A percentile compares a stretch with the other conserved stretches of the same genome.
phyloP scores from a whole-genome alignment of 2,797 vertebrate genomes.

The Gorsachius magnificus region DNA sequence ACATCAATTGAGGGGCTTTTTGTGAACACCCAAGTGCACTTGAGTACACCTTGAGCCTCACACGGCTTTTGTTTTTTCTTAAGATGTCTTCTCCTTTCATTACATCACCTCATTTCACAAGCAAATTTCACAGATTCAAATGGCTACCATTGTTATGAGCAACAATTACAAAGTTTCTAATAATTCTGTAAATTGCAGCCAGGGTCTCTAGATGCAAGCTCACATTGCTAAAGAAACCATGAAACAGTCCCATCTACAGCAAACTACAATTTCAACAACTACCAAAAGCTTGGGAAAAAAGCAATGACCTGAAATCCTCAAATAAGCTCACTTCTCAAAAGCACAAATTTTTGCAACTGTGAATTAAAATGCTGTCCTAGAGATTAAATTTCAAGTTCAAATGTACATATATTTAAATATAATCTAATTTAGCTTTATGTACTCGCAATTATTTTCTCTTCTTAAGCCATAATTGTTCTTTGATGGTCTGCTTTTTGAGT shows the following conservation, averaged over 20 bases:
- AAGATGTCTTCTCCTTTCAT: not conserved
- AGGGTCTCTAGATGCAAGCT: not conserved
- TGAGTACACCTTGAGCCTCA: not conserved
- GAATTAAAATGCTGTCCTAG: slow-evolving; percentile 8
- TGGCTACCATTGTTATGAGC: not conserved
- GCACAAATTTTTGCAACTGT: not conserved
- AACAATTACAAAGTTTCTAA: not conserved
- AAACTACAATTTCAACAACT: not conserved
- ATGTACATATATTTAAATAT: slow-evolving; percentile 28
- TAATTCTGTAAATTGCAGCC: not conserved
- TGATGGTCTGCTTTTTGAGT: not conserved
- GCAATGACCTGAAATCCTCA: not conserved
- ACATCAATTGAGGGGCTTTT: not conserved
- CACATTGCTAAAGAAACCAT: not conserved
- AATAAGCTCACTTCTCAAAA: slow-evolving; percentile 29
- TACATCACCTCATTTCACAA: not conserved
- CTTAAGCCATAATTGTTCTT: not conserved
- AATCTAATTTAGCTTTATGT: slow-evolving; percentile 8
- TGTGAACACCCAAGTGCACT: not conserved
- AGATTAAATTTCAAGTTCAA: slow-evolving; percentile 22
- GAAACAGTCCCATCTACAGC: not conserved
- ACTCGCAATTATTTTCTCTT: slow-evolving; percentile 4
- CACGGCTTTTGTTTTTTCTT: not conserved
- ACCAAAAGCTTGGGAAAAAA: not conserved
- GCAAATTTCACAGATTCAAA: not conserved